A percentile compares a stretch with the other conserved stretches of the same genome.
Conservation (phyloP, 2,888 invertebrate genomes). For the Nebria salina region DNA sequence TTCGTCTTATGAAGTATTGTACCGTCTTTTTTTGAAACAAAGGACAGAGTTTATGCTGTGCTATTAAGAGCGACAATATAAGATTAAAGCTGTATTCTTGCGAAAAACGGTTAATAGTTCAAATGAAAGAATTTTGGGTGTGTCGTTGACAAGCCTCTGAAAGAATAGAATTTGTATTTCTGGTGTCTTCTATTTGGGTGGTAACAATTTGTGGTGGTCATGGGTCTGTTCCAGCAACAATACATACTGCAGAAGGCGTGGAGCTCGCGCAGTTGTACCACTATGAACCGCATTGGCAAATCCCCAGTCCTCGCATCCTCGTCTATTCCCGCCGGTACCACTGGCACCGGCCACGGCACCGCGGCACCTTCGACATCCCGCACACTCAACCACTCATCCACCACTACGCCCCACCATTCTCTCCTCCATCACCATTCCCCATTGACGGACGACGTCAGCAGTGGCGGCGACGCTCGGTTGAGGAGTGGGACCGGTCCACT, state of each 20-base stretch:
- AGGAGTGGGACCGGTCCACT: constrained; percentile 53
- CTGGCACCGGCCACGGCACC: constrained; percentile 50
- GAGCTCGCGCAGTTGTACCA: constrained; percentile 65
- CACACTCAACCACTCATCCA: constrained; percentile 48
- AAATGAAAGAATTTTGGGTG: too few species aligned
- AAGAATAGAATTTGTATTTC: neutral
- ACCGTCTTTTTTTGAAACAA: too few species aligned
- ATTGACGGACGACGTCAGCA: constrained; percentile 46
- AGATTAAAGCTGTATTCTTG: too few species aligned
- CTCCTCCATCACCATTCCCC: constrained; percentile 37
- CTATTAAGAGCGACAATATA: too few species aligned
- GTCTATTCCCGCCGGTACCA: constrained; percentile 46
- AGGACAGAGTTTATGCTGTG: too few species aligned
- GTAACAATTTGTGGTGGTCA: constrained; percentile 20
- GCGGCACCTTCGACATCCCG: constrained; percentile 63
- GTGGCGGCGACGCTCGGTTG: constrained; percentile 45
- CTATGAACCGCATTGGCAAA: constrained; percentile 62
- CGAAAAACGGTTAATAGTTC: too few species aligned
- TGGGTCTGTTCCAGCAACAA: constrained; percentile 57
- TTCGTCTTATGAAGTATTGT: too few species aligned
- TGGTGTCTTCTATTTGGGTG: constrained; percentile 20
- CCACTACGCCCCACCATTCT: constrained; percentile 1
- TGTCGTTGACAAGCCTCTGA: too few species aligned
- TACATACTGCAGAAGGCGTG: constrained; percentile 63
- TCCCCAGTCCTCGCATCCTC: constrained; percentile 55